Base-by-base conservation (phyloP, 1,140 invertebrate genomes). In the Aphelinus atriplicis region DNA sequence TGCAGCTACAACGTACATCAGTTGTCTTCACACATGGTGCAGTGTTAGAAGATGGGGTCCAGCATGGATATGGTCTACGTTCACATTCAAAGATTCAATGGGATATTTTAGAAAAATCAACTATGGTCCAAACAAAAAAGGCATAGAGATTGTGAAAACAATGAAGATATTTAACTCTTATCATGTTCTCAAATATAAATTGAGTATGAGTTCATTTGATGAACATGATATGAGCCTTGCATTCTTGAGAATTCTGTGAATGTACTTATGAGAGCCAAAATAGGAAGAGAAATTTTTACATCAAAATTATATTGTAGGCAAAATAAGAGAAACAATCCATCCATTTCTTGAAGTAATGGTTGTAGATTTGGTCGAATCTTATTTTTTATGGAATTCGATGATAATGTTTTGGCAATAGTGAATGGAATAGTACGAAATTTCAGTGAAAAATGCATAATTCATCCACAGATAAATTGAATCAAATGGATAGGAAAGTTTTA, bases 1-100 rank as follows among this genome's bases (percentile, higher is more conserved):
- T 71, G 63, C 46, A 62, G 63, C 9, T 78, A 65, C 48, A 78
- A 78, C 9, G 68, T 71, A 45, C 72, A 78, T 58, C 63, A 71
- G 53, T 47, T 77, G 4, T 26, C 26, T 26, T 26, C 10, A 64
- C 9, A 4, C 76, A 78, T 64, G n/a, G 74, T 3, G 57, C 69
- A 42, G 3, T 67, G 69, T 78, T 42, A 55, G n/a, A 63, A 1
- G 9, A 51, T 78, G 72, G 77, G 68, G 77, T 2, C 77, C 77
- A 10, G 47, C 73, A 4, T 63, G 63, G 51, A 55, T 42, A 6
- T 75, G 65, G 73, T 72, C 77, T 26, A 42, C 70, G n/a, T 78
- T 75, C 63, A 6, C 64, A 9, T 78, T 78, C 60, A 70, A 78
- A 64, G 64, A 75, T 62, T 51, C 42, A 10, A 78, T 71, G 26